Percentiles rank a stretch among this genome's conserved stretches.
Evolutionary conservation across 2,113 vertebrate genomes (phyloP).

Genomic region (Emydura subglobosa): DNA sequence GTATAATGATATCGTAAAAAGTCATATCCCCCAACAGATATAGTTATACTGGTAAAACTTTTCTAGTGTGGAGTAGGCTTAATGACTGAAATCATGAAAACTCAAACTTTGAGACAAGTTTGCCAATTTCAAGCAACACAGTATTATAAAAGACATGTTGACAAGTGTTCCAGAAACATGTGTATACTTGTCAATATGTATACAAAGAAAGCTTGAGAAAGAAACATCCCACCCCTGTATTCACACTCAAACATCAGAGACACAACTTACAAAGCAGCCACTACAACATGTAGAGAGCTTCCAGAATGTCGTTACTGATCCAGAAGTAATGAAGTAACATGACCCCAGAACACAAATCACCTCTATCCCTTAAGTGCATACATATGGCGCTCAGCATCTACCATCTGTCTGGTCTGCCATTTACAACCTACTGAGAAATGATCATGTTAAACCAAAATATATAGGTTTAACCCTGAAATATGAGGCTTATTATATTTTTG

Average conservation of each 20-base stretch:
- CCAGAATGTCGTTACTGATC: conserved; percentile 64
- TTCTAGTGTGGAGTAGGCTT: background rate
- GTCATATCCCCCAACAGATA: background rate
- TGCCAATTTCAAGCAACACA: background rate
- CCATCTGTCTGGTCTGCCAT: conserved; percentile 48
- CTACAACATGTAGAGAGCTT: conserved; percentile 42
- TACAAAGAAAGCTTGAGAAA: background rate
- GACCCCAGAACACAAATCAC: conserved; percentile 66
- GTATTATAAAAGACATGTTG: background rate
- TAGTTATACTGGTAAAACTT: background rate
- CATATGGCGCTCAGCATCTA: conserved; percentile 64
- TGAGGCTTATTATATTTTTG: background rate
- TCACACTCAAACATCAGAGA: background rate
- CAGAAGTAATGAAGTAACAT: conserved; percentile 76
- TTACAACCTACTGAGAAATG: conserved; percentile 44
- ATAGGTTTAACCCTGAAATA: background rate
- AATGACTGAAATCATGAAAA: background rate
- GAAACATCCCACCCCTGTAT: background rate
- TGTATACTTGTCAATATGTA: background rate
- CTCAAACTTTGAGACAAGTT: background rate
- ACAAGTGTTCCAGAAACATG: no score
- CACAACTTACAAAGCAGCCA: conserved; percentile 64
- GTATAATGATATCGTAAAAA: background rate
- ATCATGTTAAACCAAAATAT: background rate
- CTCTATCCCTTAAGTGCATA: conserved; percentile 65